Base-by-base conservation (phyloP, 2,888 invertebrate species). In the Hedya salicella region DNA sequence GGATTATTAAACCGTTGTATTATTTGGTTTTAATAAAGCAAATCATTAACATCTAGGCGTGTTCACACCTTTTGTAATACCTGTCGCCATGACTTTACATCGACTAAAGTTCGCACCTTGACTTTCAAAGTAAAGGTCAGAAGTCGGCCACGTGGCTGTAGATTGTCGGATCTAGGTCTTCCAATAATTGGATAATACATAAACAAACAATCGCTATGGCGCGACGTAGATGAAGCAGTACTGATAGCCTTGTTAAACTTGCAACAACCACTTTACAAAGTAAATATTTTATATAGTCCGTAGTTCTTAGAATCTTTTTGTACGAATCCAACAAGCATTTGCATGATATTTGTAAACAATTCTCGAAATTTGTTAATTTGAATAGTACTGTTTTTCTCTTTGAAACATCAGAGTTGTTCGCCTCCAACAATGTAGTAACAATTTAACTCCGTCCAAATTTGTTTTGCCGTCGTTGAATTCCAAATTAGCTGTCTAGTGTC, bases 321-420 rank as follows among this genome's bases (percentile, higher is more conserved):
- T 32, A 36, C 42, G 59, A 62, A 46, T 21, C 25, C 17, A 39
- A 59, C 46, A 48, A 44, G 17, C 56, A 64, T 64, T 64, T 59
- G 50, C 40, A 54, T 65, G 50, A 13, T 66, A 61, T 66, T 61
- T 54, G 66, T 66, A 66, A 61, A 66, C 54, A 65, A 59, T 65
- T 53, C 65, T 59, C n/a, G 66, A 54, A 66, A 53, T 48, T 48
- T 3, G 53, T 48, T 40, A 65, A 61, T 61, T 60, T 65, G 57
- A 57, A 64, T 66, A 66, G 40, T 61, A 21, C 21, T 50, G 52
- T 65, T 48, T 44, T 60, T 40, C 32, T 60, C 60, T 56, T 56
- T 40, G 53, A 48, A 40, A 48, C 30, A 53, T 32, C 53, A 54
- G 48, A 50, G 50, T 44, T 46, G 57, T 63, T 57, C 36, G 48